Evolutionary conservation across 2,797 vertebrate species (phyloP).

Genomic region (Silurus aristotelis): DNA sequence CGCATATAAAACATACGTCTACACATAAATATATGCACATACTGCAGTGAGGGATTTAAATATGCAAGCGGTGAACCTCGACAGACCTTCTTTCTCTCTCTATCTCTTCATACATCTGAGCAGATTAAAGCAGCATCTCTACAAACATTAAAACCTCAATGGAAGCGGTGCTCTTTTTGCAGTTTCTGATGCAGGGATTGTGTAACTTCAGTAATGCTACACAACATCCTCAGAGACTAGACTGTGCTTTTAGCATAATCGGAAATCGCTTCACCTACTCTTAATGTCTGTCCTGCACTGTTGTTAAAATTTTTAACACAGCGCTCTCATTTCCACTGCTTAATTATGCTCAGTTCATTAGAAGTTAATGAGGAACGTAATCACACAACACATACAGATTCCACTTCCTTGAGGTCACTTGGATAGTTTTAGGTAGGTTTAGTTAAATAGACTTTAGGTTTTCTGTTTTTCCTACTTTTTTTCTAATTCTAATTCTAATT

Average conservation of each 20-base stretch:
- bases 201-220: not conserved
- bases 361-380: conserved; percentile 8
- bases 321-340: not conserved
- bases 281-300: conserved; percentile 6
- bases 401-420: not conserved
- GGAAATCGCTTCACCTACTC: conserved; percentile 23
- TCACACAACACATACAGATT: conserved; percentile 3
- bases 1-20: not conserved
- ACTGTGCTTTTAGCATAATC: not conserved
- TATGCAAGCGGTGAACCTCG: not conserved
- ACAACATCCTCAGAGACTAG: conserved; percentile 25
- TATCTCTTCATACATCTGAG: not conserved
- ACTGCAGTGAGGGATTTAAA: not conserved
- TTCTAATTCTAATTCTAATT: no score
- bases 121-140: not conserved
- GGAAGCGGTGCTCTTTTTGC: conserved; percentile 10
- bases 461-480: not conserved
- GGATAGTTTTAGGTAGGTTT: not conserved
- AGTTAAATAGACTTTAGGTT: not conserved
- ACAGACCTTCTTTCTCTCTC: not conserved
- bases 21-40: not conserved
- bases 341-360: not conserved
- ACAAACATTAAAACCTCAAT: not conserved
- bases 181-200: conserved; percentile 30
- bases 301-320: conserved; percentile 15